Base-by-base conservation (phyloP, 37 sponge, comb jelly and placozoan genomes). In the Geodia barretti region DNA sequence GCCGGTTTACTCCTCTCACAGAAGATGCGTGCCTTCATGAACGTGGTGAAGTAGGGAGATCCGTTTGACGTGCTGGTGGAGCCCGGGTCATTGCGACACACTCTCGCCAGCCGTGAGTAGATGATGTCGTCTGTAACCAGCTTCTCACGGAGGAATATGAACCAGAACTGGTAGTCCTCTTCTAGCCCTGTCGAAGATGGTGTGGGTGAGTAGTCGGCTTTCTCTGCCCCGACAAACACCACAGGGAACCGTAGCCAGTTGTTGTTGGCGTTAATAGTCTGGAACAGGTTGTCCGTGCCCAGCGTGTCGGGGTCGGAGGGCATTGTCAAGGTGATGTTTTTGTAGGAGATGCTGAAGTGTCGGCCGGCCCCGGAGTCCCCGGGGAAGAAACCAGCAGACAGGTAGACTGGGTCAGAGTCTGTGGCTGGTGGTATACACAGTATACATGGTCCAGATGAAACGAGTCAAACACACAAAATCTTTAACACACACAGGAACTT, bases 21-120 rank as follows among this genome's bases (percentile, higher is more conserved):
- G 71, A 60, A 80, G 60, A 80, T 69, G 26, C 61, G 41, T 9
- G 81, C 38, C 71, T 80, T 80, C 35, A 80, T 25, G 70, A n/a
- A 60, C 0, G 62, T 71, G 26, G 11, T 77, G 64, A 77, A 77
- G 64, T 34, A 19, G 40, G 8, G 59, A 4, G 31, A 1, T 4
- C 75, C 32, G 30, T 26, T 39, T 8, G 7, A 3, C 5, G 72
- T 74, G 1, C 4, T 23, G 33, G 3, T 29, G 2, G 34, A 29
- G 59, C 75, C 75, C 1, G 11, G 60, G 34, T 74, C 75, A 74
- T 74, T 74, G 33, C 68, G 70, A 32, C 81, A 80, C 1, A 80
- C 58, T 39, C 81, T 80, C 19, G 70, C 28, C 7, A 80, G 39
- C 1, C 71, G 19, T 47, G 61, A 47, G 4, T 30, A 26, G 63